A percentile compares a stretch with the other conserved stretches of the same genome.
phyloP scores from a whole-genome alignment of 2,888 invertebrate genomes.

The Pristionchus fissidentatus region DNA sequence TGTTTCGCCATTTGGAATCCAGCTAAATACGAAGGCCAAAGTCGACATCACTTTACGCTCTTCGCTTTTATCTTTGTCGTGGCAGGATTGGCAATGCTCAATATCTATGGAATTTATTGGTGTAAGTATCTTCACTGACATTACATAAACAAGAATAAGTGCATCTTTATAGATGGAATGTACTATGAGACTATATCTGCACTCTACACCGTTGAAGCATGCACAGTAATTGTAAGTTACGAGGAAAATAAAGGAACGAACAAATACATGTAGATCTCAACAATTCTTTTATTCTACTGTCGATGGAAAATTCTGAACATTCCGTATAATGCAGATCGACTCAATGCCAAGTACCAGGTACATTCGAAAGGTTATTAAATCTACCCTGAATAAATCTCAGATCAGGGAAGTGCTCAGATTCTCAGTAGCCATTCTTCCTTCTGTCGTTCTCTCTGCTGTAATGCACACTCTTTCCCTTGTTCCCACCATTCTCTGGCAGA shows the following conservation, averaged over 20 bases:
- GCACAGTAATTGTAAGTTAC: not conserved
- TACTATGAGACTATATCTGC: not conserved
- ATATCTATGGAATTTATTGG: not conserved
- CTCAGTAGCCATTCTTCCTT: not conserved
- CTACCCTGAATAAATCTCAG: not conserved
- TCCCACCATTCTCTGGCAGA: not conserved
- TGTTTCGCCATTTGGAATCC: not conserved
- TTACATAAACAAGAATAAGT: not conserved
- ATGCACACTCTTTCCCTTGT: slow-evolving; percentile 27
- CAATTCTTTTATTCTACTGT: not conserved
- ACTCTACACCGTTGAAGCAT: not conserved
- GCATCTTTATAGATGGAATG: not conserved
- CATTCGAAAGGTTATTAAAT: not conserved
- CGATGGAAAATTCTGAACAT: not conserved
- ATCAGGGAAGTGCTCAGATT: not conserved
- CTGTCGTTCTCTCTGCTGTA: not conserved
- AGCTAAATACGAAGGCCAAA: not conserved
- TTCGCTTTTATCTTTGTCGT: not conserved
- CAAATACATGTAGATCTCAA: not conserved
- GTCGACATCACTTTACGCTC: not conserved
- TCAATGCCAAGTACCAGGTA: not conserved
- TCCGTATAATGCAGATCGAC: not conserved
- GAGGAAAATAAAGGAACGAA: too few relatives aligned
- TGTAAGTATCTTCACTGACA: not conserved
- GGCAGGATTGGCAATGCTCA: not conserved